Percentiles rank a stretch among this genome's conserved stretches.
Evolutionary conservation across 1,140 invertebrate genomes (phyloP).

Genomic region (Diploscapter pachys): DNA sequence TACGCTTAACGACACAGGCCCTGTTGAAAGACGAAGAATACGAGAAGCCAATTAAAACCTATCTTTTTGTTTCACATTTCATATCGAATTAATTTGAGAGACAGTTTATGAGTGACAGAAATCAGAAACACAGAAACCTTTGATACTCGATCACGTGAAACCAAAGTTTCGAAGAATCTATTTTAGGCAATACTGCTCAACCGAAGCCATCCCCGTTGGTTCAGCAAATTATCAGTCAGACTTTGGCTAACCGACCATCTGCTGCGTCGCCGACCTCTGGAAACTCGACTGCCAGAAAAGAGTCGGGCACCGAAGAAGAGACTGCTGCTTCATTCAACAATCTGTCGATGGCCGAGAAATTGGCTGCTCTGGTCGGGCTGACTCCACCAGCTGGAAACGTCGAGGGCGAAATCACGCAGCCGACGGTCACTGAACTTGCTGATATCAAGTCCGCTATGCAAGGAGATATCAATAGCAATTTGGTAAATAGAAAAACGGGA

Average conservation of each 20-base stretch:
- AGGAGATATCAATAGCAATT: too few species aligned
- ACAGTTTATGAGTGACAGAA: too few species aligned
- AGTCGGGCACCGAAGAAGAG: constrained; percentile 2
- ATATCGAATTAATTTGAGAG: too few species aligned
- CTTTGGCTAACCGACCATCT: background rate
- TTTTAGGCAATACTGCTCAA: constrained; percentile 4
- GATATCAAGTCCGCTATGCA: too few species aligned
- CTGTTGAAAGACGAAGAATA: too few species aligned
- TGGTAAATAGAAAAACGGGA: too few species aligned
- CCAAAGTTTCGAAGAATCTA: background rate
- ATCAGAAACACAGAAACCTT: background rate
- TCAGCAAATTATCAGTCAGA: constrained; percentile 31
- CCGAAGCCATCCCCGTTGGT: constrained; percentile 29
- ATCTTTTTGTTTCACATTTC: too few species aligned
- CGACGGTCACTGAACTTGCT: too few species aligned
- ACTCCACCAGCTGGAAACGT: constrained; percentile 3
- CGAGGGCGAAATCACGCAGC: background rate
- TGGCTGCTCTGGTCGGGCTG: constrained; percentile 34
- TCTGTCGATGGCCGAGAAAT: constrained; percentile 29
- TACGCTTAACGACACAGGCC: too few species aligned
- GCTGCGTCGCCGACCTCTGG: too few species aligned
- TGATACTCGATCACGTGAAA: background rate
- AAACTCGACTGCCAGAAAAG: background rate
- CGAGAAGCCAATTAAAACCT: too few species aligned
- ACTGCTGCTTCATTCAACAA: constrained; percentile 21